These are phyloP conservation scores for Papilio machaon DNA, from an alignment of 1,140 invertebrate species.

Conservation along the genomic window DNA sequence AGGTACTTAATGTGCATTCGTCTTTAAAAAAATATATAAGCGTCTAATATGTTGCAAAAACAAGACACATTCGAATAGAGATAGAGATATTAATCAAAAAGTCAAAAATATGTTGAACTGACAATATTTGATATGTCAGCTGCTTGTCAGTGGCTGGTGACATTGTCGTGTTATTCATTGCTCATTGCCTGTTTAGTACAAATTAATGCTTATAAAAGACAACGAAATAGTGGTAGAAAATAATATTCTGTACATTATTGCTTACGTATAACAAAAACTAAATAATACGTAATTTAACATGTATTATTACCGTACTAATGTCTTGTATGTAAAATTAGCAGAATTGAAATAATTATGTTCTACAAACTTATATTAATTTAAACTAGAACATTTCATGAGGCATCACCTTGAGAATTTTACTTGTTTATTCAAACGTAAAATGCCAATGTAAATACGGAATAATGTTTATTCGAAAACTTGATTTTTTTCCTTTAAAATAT, in stretches of 20 bases:
- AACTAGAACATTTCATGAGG: no score
- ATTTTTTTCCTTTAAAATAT: neutral
- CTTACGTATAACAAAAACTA: neutral
- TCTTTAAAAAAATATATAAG: neutral
- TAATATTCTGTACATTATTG: no score
- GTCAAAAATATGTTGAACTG: no score
- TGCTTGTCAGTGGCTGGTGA: no score
- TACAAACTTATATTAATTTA: no score
- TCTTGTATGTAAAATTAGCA: no score
- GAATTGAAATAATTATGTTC: no score
- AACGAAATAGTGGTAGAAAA: neutral
- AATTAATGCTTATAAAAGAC: slow-evolving; percentile 48
- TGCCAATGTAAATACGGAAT: neutral
- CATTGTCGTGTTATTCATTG: slow-evolving; percentile 44
- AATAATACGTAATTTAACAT: neutral
- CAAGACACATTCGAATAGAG: no score
- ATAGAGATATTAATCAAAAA: no score
- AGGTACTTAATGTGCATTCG: slow-evolving; percentile 12
- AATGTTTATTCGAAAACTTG: neutral
- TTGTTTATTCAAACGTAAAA: no score
- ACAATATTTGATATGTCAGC: no score
- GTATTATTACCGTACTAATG: neutral
- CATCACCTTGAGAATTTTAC: no score
- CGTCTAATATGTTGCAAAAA: neutral
- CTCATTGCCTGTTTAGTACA: slow-evolving; percentile 79